Evolutionary conservation across 2,888 invertebrate species (phyloP).

Genomic region (Caenorhabditis virilis): DNA sequence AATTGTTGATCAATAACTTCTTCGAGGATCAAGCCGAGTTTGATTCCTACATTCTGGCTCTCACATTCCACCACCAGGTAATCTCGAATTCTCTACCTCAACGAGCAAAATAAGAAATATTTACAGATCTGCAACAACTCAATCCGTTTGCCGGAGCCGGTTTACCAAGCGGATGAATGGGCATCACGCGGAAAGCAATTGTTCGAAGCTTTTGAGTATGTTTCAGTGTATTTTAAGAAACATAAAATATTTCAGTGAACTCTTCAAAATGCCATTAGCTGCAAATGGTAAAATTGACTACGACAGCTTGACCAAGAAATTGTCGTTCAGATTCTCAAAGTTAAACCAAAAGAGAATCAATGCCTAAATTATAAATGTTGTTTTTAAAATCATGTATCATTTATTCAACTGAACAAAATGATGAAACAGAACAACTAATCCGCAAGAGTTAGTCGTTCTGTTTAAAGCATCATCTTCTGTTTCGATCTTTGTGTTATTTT

Average conservation of each 20-base stretch:
- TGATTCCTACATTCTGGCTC: slow-evolving; percentile 37
- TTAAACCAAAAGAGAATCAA: not conserved
- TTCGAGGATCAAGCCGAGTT: slow-evolving; percentile 40
- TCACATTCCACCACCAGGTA: slow-evolving; percentile 42
- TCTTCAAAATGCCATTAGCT: not conserved
- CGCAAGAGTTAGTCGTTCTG: too few relatives aligned
- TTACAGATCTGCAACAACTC: slow-evolving; percentile 27
- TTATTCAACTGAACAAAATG: too few relatives aligned
- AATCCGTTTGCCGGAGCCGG: slow-evolving; percentile 54
- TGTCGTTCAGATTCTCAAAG: not conserved
- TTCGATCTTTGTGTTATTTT: too few relatives aligned
- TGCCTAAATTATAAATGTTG: too few relatives aligned
- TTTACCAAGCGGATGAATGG: slow-evolving; percentile 60
- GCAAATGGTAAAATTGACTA: not conserved
- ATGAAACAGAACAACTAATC: too few relatives aligned
- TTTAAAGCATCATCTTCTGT: too few relatives aligned
- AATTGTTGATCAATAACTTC: slow-evolving; percentile 43
- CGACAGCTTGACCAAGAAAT: not conserved
- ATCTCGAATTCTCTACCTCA: not conserved
- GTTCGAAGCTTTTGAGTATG: slow-evolving; percentile 6
- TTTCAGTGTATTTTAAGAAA: not conserved
- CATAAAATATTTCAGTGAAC: not conserved
- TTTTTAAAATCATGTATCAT: too few relatives aligned
- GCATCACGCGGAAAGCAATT: slow-evolving; percentile 55
- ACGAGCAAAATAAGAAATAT: slow-evolving; percentile 1